Conservation (phyloP, 2,888 invertebrate genomes). For the Ophioninae sp. region DNA sequence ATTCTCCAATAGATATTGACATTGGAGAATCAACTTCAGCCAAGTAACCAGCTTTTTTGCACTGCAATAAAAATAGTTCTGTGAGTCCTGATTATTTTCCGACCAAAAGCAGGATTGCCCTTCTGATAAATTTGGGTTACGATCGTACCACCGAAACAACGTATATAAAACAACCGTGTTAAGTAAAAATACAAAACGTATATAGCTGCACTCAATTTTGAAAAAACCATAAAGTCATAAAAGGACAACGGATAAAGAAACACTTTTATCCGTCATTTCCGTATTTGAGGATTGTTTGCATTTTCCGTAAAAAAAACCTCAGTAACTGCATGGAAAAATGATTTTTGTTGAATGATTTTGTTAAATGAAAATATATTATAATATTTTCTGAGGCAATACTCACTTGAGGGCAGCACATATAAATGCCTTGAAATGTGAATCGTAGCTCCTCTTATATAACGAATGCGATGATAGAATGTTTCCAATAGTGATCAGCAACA, state of each 20-base stretch:
- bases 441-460: conserved; percentile 95
- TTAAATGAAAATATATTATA: no score
- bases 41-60: conserved; percentile 95
- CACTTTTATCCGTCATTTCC: background rate
- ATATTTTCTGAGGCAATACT: conserved; percentile 76
- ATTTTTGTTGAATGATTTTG: no score
- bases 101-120: background rate
- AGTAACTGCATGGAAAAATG: background rate
- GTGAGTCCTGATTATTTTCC: background rate
- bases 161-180: background rate
- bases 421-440: conserved; percentile 99
- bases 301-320: background rate
- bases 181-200: background rate
- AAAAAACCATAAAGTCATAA: background rate
- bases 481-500: conserved; percentile 94
- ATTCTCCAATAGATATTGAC: conserved; percentile 88
- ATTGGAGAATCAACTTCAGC: conserved; percentile 96
- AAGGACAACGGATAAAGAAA: background rate
- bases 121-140: background rate
- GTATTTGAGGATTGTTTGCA: background rate
- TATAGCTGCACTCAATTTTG: background rate
- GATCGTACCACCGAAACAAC: background rate
- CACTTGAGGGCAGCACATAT: conserved; percentile 97
- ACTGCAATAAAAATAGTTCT: conserved; percentile 82
- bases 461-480: conserved; percentile 95